Evolutionary conservation across 2,888 invertebrate species (phyloP).

Genomic region (Dryococelus australis): DNA sequence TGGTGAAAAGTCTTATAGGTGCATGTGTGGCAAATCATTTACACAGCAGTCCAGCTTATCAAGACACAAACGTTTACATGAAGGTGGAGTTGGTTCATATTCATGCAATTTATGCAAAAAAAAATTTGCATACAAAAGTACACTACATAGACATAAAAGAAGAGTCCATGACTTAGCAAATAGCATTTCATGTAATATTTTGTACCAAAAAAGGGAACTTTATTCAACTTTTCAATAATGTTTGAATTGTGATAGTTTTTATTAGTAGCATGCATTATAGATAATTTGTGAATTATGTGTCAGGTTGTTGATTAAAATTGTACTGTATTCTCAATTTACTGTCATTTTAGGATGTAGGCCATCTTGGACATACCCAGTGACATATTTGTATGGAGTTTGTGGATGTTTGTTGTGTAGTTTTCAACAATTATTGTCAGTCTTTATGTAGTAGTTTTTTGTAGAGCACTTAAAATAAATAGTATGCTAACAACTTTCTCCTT

Average conservation of each 20-base stretch:
- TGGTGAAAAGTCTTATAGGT: slow-evolving; percentile 38
- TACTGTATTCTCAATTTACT: no score
- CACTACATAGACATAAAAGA: slow-evolving; percentile 36
- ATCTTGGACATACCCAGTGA: no score
- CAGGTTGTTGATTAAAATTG: no score
- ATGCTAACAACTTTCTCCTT: no score
- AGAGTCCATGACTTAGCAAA: slow-evolving; percentile 35
- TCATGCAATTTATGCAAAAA: slow-evolving; percentile 38
- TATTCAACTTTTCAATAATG: not conserved
- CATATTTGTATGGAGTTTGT: no score
- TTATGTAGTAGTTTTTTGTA: no score
- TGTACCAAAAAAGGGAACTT: not conserved
- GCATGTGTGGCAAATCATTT: slow-evolving; percentile 38
- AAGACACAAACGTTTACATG: slow-evolving; percentile 37
- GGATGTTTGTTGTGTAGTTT: no score
- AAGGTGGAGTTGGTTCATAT: slow-evolving; percentile 28
- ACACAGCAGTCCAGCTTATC: slow-evolving; percentile 39
- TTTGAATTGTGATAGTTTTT: not conserved
- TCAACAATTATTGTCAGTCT: no score
- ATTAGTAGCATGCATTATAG: no score
- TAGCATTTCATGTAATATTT: not conserved
- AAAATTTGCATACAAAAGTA: slow-evolving; percentile 40
- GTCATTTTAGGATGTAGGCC: no score
- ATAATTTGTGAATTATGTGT: no score
- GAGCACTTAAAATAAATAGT: no score